Conservation (phyloP, 2,888 invertebrate species). For the Amblyteles armatorius region DNA sequence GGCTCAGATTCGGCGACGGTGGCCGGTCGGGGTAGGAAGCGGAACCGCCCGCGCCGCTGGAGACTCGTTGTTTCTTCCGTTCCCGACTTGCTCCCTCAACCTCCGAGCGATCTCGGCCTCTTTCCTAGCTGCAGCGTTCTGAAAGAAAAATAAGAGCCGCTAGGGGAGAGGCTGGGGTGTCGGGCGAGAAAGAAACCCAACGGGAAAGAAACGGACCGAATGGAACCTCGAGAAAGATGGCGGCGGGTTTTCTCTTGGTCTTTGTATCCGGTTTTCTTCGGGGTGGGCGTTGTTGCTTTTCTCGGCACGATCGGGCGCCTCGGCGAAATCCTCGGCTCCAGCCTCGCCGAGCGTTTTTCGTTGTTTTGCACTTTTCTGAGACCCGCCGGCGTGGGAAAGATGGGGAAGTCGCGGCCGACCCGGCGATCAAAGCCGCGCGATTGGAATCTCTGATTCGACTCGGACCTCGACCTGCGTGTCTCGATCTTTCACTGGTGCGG, state of each 20-base stretch:
- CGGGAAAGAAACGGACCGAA: neutral
- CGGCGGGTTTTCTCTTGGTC: neutral
- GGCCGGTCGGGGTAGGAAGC: neutral
- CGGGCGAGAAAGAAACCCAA: neutral
- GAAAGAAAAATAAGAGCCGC: slow-evolving; percentile 45
- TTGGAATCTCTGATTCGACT: slow-evolving; percentile 6
- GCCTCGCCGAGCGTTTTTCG: neutral
- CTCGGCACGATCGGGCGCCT: slow-evolving; percentile 55
- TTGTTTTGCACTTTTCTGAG: neutral
- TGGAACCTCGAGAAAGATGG: slow-evolving; percentile 18
- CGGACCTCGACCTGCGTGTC: neutral
- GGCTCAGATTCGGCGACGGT: slow-evolving; percentile 43
- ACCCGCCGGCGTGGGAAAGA: neutral
- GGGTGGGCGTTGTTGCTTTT: slow-evolving; percentile 50
- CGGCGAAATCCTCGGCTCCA: slow-evolving; percentile 11
- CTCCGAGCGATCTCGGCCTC: neutral
- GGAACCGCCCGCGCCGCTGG: slow-evolving; percentile 24
- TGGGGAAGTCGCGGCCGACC: neutral
- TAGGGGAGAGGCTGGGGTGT: slow-evolving; percentile 34
- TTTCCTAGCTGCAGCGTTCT: slow-evolving; percentile 16
- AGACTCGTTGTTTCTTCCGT: slow-evolving; percentile 62
- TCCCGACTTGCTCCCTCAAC: slow-evolving; percentile 30
- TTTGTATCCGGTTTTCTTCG: slow-evolving; percentile 12
- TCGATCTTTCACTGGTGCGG: neutral
- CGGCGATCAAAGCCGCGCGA: neutral